Evolutionary conservation across 2,113 vertebrate genomes (phyloP), one percentile per base, ranked within the genome.

Genomic region (Motacilla alba): DNA sequence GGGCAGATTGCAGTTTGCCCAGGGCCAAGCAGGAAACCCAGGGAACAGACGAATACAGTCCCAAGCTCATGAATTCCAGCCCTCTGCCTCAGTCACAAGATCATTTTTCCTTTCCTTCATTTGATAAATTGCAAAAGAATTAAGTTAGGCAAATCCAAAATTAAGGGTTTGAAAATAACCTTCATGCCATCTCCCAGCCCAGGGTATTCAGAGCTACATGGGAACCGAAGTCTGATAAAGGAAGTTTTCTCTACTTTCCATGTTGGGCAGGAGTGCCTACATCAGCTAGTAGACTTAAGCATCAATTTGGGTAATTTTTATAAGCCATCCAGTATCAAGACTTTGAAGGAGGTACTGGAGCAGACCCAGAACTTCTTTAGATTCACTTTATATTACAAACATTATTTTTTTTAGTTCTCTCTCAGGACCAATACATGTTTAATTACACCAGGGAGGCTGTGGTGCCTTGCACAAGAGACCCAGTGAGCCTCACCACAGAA

Each of bases 71-170:
- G 72, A 83, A 70, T 64, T 46, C 87, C 83, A 89, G 53, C 52
- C 30, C 47, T 81, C 47, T 66, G 41, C 60, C 58, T 64, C 77
- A 84, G 44, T 94, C 91, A 95, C 77, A 89, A 89, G 87, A 91
- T n/a, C 62, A 53, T 68, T 95, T 87, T 87, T 62, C 27, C 31
- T 92, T 68, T 79, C 58, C 62, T 94, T 91, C n/a, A 27, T 72
- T 79, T 82, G 49, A 60, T 69, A 68, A 70, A 87, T 72, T 89
- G 53, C 62, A 56, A 50, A 91, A 89, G 17, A 81, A 88, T 53
- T 90, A 87, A 90, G 49, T 72, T 68, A 81, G 37, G 53, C 17
- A 95, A 91, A 91, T 84, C 68, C 27, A 52, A 44, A 91, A 12
- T 63, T 78, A 67, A 2, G 21, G 46, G 35, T 89, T 85, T 11